Percentiles rank a stretch among this genome's conserved stretches.
Conservation (phyloP, 37 sponge, comb jelly and placozoan genomes). For the Halisarca cf. caerulea region DNA sequence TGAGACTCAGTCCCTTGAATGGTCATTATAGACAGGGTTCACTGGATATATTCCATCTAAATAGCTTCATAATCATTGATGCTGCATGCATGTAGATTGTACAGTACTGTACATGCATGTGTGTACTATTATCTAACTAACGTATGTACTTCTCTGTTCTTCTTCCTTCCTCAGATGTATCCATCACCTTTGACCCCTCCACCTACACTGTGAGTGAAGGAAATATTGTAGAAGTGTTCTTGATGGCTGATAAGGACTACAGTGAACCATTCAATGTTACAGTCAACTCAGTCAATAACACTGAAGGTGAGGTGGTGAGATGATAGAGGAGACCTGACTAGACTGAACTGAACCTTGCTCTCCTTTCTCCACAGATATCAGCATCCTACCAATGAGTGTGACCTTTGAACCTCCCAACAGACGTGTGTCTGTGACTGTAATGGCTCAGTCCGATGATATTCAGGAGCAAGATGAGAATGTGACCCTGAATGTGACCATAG, state of each 20-base stretch:
- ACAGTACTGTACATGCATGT: too few relatives aligned
- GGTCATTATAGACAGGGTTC: too few relatives aligned
- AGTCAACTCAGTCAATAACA: not conserved
- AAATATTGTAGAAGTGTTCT: not conserved
- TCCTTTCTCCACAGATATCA: too few relatives aligned
- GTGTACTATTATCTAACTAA: too few relatives aligned
- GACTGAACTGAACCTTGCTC: too few relatives aligned
- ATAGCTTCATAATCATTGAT: too few relatives aligned
- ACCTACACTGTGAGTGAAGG: constrained; percentile 5
- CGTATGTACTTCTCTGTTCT: not conserved
- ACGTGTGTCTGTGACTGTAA: not conserved
- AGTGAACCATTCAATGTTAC: not conserved
- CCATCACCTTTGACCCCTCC: constrained; percentile 6
- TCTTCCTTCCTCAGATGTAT: not conserved
- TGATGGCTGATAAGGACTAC: constrained; percentile 9
- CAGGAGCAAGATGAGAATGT: not conserved
- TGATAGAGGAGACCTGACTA: too few relatives aligned
- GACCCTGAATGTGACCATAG: not conserved
- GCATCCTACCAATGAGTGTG: not conserved
- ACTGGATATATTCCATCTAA: too few relatives aligned
- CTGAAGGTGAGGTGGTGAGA: not conserved
- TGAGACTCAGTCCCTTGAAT: too few relatives aligned
- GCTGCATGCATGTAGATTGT: too few relatives aligned
- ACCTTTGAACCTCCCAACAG: constrained; percentile 6
- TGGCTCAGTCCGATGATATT: not conserved